These are phyloP conservation scores for Caenorhabditis drosophilae DNA, from an alignment of 2,888 invertebrate species.

Conservation along the genomic window DNA sequence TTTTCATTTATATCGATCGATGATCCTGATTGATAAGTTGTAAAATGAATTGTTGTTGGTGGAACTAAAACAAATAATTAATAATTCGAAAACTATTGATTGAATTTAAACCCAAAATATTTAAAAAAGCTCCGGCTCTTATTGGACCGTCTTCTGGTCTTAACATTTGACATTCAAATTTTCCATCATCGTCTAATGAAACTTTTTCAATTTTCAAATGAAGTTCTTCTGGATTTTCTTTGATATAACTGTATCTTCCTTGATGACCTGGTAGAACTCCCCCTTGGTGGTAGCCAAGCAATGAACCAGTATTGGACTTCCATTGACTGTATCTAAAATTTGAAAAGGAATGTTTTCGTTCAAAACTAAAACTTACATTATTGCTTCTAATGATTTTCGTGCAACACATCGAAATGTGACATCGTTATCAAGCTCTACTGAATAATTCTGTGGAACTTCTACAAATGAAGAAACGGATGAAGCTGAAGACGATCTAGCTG, in stretches of 20 bases:
- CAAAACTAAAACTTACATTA: conserved; percentile 23
- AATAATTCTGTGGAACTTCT: conserved; percentile 38
- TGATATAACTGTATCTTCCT: conserved; percentile 64
- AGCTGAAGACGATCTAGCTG: background rate
- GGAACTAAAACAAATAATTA: conserved; percentile 50
- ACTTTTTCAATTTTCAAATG: conserved; percentile 69
- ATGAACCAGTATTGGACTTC: conserved; percentile 59
- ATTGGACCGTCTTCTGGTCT: conserved; percentile 56
- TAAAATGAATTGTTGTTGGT: conserved; percentile 53
- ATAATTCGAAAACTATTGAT: background rate
- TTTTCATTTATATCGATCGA: conserved; percentile 62
- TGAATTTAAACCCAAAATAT: conserved; percentile 56
- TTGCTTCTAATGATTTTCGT: conserved; percentile 37
- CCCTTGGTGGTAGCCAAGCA: conserved; percentile 60
- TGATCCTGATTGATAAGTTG: conserved; percentile 55
- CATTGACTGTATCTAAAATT: conserved; percentile 59
- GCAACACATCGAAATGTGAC: conserved; percentile 59
- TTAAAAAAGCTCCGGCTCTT: conserved; percentile 54
- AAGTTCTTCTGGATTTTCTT: conserved; percentile 62
- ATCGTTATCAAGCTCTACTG: conserved; percentile 49
- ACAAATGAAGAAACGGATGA: conserved; percentile 11
- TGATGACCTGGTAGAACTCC: conserved; percentile 59
- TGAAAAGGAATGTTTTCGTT: background rate
- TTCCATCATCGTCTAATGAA: conserved; percentile 87
- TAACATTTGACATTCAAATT: conserved; percentile 91